phyloP scores from a whole-genome alignment of 2,113 vertebrate species.

The Gallinago media region DNA sequence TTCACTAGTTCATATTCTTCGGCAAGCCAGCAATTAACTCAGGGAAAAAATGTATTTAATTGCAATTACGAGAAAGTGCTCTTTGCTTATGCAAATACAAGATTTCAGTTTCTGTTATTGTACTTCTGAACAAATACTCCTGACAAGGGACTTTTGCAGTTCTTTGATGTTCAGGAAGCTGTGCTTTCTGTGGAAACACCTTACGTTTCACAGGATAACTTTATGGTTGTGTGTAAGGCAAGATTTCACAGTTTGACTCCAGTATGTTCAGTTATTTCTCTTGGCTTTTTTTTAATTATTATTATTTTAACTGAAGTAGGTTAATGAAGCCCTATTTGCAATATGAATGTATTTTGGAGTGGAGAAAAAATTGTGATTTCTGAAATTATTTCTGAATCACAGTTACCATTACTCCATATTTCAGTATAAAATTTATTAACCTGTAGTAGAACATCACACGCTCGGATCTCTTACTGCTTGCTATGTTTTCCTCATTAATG shows the following conservation, averaged over 20 bases:
- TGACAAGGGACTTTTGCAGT: not conserved
- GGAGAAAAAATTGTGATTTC: not conserved
- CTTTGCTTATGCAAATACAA: not conserved
- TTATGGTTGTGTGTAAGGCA: not conserved
- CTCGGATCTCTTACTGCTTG: accelerated
- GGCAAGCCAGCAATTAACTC: not conserved
- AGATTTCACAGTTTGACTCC: not conserved
- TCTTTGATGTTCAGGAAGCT: not conserved
- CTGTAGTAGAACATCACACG: not conserved
- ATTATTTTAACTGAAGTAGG: not conserved
- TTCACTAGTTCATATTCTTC: not conserved
- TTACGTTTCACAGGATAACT: not conserved
- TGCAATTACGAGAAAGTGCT: not conserved
- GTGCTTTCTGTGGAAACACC: not conserved
- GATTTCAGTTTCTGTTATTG: not conserved
- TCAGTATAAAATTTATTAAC: not conserved
- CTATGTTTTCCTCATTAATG: not conserved
- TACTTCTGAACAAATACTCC: not conserved
- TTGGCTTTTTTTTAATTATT: not conserved
- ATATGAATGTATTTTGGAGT: not conserved
- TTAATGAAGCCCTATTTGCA: not conserved
- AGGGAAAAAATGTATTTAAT: not conserved
- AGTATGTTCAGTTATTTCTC: not conserved
- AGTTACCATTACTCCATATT: not conserved
- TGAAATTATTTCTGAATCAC: not conserved